phyloP scores from a whole-genome alignment of 2,888 invertebrate species.

The Barypeithes pellucidus region DNA sequence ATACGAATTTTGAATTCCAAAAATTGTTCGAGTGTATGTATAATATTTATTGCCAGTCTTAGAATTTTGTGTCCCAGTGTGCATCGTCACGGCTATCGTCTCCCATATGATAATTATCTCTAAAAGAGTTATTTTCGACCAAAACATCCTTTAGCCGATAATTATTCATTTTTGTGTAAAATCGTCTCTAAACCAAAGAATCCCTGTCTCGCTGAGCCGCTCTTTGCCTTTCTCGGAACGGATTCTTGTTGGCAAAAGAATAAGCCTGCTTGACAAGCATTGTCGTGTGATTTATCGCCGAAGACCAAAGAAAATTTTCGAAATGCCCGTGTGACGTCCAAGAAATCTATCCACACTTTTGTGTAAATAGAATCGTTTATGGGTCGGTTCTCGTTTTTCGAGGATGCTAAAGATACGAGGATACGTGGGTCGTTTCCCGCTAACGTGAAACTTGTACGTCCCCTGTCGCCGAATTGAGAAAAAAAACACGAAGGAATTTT shows the following conservation, averaged over 20 bases:
- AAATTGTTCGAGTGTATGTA: no score
- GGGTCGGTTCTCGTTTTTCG: conserved; percentile 8
- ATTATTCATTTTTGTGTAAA: conserved; percentile 51
- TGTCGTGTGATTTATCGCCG: conserved; percentile 48
- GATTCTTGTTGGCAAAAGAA: conserved; percentile 38
- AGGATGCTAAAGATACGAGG: conserved; percentile 10
- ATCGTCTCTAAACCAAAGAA: conserved; percentile 33
- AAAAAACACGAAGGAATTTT: no score
- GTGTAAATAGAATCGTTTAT: conserved; percentile 43
- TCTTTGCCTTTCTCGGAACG: conserved; percentile 41
- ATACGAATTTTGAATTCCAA: no score
- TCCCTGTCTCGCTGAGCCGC: conserved; percentile 26
- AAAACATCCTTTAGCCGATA: conserved; percentile 23
- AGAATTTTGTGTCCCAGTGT: no score
- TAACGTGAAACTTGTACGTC: no score
- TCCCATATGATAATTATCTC: conserved; percentile 22
- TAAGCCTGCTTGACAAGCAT: conserved; percentile 42
- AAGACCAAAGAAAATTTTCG: conserved; percentile 29
- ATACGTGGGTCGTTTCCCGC: no score
- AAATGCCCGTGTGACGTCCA: conserved; percentile 48
- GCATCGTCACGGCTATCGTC: not conserved
- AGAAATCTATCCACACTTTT: conserved; percentile 52
- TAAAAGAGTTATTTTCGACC: conserved; percentile 31
- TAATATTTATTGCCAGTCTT: no score
- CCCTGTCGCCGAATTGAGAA: no score